Conservation (phyloP, 2,797 vertebrate species). For the Sibirionetta formosa region DNA sequence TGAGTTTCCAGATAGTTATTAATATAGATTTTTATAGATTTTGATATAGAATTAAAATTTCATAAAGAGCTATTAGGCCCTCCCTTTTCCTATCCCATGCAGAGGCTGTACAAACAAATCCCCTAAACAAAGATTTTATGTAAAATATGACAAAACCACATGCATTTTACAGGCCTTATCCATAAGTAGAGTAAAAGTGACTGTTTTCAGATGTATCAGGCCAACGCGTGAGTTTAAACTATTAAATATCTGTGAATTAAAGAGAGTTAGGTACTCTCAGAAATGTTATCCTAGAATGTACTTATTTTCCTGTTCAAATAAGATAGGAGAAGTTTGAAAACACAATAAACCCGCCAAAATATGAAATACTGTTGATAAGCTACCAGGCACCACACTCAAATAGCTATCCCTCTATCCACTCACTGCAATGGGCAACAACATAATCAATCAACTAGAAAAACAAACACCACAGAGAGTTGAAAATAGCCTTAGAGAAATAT, state of each 20-base stretch:
- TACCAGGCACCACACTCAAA: background rate
- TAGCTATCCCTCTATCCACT: background rate
- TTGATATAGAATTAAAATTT: background rate
- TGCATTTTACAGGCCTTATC: background rate
- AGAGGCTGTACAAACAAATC: background rate
- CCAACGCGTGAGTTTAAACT: background rate
- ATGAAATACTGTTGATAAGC: background rate
- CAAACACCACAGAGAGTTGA: background rate
- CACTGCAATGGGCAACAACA: background rate
- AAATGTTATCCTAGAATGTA: background rate
- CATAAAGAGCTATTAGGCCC: background rate
- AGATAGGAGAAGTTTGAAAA: background rate
- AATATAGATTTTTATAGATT: background rate
- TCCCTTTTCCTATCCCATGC: background rate
- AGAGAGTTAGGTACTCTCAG: background rate
- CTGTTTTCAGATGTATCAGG: background rate
- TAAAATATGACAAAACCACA: background rate
- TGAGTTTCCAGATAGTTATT: background rate
- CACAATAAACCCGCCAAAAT: background rate
- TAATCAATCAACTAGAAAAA: conserved; percentile 23
- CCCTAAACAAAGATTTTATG: background rate
- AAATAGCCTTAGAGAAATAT: conserved; percentile 23
- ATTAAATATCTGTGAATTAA: background rate
- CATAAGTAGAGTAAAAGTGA: background rate
- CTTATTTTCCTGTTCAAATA: background rate